Evolutionary conservation across 2,797 vertebrate genomes (phyloP), one percentile per base, ranked within the genome.

Genomic region (Eulemur coronatus): DNA sequence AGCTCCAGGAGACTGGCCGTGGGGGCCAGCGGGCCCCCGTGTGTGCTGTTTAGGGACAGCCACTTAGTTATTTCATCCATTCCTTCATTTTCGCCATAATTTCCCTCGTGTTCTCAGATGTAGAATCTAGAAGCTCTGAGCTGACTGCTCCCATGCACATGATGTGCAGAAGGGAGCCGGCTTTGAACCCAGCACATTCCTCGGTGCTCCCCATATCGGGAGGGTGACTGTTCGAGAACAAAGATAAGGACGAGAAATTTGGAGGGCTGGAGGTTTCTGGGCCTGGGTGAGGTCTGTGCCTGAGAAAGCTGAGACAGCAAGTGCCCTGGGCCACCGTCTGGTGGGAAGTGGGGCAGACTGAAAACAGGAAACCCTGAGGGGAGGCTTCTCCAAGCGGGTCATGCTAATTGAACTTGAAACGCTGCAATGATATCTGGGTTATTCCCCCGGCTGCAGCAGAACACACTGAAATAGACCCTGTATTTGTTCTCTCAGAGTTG

Each of bases 341-440:
- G 65, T 72, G 43, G 67, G 96, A 96, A 97, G 94, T 79, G 35
- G 67, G 75, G 67, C 88, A 17, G 76, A 17, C 67, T 7, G n/a
- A 84, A 94, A 94, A 94, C 97, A 96, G 97, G 96, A 97, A 97
- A 24, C 69, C 15, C 0, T 59, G 12, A 20, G 59, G 28, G 61
- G 52, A 18, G 33, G 46, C 33, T 30, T 67, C 70, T 46, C 50
- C 4, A n/a, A n/a, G 91, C n/a, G 35, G 81, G 48, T 55, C 18
- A 0, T 13, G 13, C 46, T 22, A 0, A 43, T 30, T 50, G 85
- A 52, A 43, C 85, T 90, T 69, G 92, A 95, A 48, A 67, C 14
- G 7, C 50, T 13, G 48, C 7, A 12, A 5, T 24, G 18, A 0
- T 22, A 9, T 52, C 95, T 79, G 65, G 76, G n/a, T 80, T 73